Evolutionary conservation across 2,113 vertebrate genomes (phyloP).

Genomic region (Tor tambroides): DNA sequence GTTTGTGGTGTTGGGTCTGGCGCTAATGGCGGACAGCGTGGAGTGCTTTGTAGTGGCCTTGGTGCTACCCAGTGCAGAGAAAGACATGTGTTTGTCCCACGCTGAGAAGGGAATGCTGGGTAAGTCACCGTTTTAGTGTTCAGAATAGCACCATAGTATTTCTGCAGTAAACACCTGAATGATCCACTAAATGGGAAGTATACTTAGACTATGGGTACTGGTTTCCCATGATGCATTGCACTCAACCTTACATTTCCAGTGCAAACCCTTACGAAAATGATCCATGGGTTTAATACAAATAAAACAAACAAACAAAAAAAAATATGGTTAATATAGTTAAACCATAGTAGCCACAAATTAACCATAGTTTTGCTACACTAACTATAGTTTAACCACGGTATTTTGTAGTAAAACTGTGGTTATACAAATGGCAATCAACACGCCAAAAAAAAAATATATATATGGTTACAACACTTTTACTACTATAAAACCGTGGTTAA

Average conservation of each 20-base stretch:
- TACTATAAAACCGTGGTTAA: background rate
- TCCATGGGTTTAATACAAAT: background rate
- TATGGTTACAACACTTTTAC: background rate
- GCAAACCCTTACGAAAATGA: background rate
- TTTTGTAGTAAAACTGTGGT: background rate
- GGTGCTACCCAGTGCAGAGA: slow-evolving; percentile 92
- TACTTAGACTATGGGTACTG: background rate
- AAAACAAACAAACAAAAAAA: background rate
- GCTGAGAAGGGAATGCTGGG: slow-evolving; percentile 97
- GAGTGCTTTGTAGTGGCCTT: slow-evolving; percentile 97
- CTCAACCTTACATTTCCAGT: background rate
- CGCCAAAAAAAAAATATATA: background rate
- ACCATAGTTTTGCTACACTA: no score
- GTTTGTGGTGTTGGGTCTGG: slow-evolving; percentile 90
- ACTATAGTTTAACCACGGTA: no score
- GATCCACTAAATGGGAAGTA: background rate
- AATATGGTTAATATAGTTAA: no score
- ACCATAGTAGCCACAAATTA: no score
- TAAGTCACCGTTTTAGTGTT: slow-evolving; percentile 73
- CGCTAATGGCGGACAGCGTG: slow-evolving; percentile 95
- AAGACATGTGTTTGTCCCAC: slow-evolving; percentile 93
- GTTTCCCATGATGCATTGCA: slow-evolving; percentile 1
- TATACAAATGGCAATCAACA: background rate
- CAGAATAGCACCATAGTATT: background rate
- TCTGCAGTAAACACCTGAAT: background rate